A percentile compares a stretch with the other conserved stretches of the same genome.
Conservation (phyloP, 1,140 invertebrate genomes). For the Heliconius nattereri region DNA sequence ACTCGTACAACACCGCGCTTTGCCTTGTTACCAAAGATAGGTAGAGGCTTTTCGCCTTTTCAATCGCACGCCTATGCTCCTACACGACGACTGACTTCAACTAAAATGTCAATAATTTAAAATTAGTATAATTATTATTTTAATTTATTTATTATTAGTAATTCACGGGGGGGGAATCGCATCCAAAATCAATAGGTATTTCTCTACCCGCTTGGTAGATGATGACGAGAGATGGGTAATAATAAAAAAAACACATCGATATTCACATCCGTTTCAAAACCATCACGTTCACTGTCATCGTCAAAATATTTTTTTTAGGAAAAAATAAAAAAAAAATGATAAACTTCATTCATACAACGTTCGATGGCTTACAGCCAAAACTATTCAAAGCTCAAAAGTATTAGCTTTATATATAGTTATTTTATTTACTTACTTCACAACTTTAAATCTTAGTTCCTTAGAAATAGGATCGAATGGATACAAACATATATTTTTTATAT, state of each 20-base stretch:
- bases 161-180: too few relatives aligned
- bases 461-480: slow-evolving; percentile 11
- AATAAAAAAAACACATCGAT: background rate
- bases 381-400: slow-evolving; percentile 41
- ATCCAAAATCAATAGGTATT: background rate
- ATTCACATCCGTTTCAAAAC: slow-evolving; percentile 3
- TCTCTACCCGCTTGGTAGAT: background rate
- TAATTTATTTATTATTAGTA: too few relatives aligned
- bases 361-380: slow-evolving; percentile 38
- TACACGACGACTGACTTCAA: too few relatives aligned
- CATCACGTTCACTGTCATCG: slow-evolving; percentile 7
- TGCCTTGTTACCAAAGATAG: too few relatives aligned
- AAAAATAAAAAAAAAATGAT: slow-evolving; percentile 32
- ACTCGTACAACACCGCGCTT: too few relatives aligned
- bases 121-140: too few relatives aligned
- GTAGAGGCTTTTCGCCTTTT: too few relatives aligned
- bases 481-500: background rate
- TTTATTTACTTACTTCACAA: slow-evolving; percentile 2
- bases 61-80: too few relatives aligned
- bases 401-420: slow-evolving; percentile 13
- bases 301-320: background rate
- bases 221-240: background rate
- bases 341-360: slow-evolving; percentile 43
- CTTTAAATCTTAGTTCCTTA: slow-evolving; percentile 4
- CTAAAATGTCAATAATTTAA: too few relatives aligned